Conservation (phyloP, 2,113 vertebrate species). For the Phainopepla nitens region DNA sequence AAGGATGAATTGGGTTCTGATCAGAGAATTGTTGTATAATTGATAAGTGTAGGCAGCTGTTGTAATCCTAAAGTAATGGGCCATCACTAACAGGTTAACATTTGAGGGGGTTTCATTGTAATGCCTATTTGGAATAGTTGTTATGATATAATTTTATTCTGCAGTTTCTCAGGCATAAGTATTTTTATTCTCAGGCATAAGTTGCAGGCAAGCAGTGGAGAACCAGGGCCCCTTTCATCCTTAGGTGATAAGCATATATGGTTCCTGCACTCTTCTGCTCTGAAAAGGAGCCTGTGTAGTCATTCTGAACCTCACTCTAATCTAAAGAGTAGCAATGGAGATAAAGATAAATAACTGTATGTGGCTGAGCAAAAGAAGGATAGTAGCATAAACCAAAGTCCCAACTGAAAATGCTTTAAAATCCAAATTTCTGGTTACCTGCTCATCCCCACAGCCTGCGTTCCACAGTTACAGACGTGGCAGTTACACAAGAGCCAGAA, state of each 20-base stretch:
- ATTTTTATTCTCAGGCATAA: not conserved
- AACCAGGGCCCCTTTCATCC: not conserved
- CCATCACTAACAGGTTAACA: not conserved
- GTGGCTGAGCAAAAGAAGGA: not conserved
- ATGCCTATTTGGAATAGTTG: not conserved
- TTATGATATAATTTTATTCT: not conserved
- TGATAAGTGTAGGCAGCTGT: not conserved
- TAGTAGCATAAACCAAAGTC: not conserved
- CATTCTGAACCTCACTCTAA: not conserved
- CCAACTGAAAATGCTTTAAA: not conserved
- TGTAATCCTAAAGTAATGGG: not conserved
- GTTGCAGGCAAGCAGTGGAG: not conserved
- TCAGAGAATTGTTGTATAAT: not conserved
- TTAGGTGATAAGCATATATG: not conserved
- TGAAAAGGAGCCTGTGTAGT: not conserved
- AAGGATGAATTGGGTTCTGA: not conserved
- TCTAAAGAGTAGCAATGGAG: not conserved
- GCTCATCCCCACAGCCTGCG: not conserved
- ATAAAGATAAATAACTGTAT: not conserved
- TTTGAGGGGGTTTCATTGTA: not conserved
- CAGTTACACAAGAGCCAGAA: not conserved
- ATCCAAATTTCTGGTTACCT: not conserved
- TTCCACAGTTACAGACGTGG: not conserved
- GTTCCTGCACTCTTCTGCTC: not conserved
- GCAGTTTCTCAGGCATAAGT: not conserved